Percentiles rank a stretch among this genome's conserved stretches.
Conservation (phyloP, 1,140 invertebrate genomes). For the Drosophila pachea region DNA sequence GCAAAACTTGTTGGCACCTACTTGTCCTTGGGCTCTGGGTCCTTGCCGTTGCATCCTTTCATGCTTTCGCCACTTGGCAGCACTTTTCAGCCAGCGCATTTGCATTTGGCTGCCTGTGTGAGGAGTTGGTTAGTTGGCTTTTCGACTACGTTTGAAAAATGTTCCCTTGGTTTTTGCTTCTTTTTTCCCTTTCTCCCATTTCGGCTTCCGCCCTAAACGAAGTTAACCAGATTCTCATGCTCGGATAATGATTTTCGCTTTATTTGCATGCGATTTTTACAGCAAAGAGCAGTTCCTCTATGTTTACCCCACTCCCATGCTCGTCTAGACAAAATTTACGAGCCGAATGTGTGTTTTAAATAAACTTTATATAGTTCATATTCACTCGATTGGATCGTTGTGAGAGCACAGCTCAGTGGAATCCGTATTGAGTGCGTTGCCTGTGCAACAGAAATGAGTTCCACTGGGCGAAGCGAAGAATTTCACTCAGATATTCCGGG, state of each 20-base stretch:
- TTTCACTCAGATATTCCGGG: too few relatives aligned
- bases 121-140: slow-evolving; percentile 58
- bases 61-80: slow-evolving; percentile 53
- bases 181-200: slow-evolving; percentile 3
- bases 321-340: slow-evolving; percentile 49
- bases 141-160: slow-evolving; percentile 71
- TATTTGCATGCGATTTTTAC: slow-evolving; percentile 58
- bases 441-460: too few relatives aligned
- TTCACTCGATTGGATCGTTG: too few relatives aligned
- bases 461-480: too few relatives aligned
- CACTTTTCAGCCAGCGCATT: slow-evolving; percentile 50
- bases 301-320: slow-evolving; percentile 21
- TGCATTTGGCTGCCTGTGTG: slow-evolving; percentile 47
- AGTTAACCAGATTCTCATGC: slow-evolving; percentile 72
- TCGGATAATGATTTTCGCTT: slow-evolving; percentile 73
- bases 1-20: slow-evolving; percentile 71
- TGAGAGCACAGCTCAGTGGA: too few relatives aligned
- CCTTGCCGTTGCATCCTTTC: slow-evolving; percentile 25
- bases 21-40: slow-evolving; percentile 28
- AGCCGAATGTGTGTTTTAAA: slow-evolving; percentile 36
- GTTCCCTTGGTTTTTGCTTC: slow-evolving; percentile 35
- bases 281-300: neutral
- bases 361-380: too few relatives aligned
- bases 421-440: too few relatives aligned
- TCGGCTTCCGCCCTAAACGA: slow-evolving; percentile 46